Evolutionary conservation across 2,888 invertebrate species (phyloP), one percentile per base, ranked within the genome.

Genomic region (Mongoloraphidia duomilia): DNA sequence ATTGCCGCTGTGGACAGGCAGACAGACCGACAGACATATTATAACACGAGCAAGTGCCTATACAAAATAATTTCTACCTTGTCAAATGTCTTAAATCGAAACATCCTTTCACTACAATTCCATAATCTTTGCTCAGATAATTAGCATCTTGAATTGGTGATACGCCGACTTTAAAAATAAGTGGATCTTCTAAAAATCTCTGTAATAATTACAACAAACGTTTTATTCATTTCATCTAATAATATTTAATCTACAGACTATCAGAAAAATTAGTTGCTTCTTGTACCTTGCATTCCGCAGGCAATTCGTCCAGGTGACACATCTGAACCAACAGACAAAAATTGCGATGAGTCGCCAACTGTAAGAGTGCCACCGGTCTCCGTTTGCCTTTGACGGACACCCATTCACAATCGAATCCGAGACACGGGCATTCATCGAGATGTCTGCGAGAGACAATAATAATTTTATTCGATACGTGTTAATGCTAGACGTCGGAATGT

Each of bases 391-490:
- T 71, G 1, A 69, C 67, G 0, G 78, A 79, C 1, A 82, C 80
- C 88, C 87, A 88, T 65, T 88, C 88, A 63, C 87, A 87, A 61
- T 88, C 88, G 60, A 88, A 80, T 8, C 88, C 88, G 36, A 88
- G 60, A 0, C 82, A 77, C 58, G 64, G 64, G 41, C 72, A 66
- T 9, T 60, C 52, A 37, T 54, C 50, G 45, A 63, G 61, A 59
- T 68, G 61, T 11, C 63, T 63, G 14, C 9, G 52, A 55, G 17
- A 5, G 17, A 26, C 26, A 26, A 26, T 6, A 26, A 6, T n/a
- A n/a, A n/a, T n/a, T 26, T 26, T 6, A 26, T 26, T 26, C 3
- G 26, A 26, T 26, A 6, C 5, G 6, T 6, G 26, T 26, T 26
- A 26, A 26, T 26, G 26, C 4, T 17, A 17, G 4, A 17, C 26